Evolutionary conservation across 2,888 invertebrate species (phyloP), one percentile per base, ranked within the genome.

Genomic region (Leptinotarsa peninsularis): DNA sequence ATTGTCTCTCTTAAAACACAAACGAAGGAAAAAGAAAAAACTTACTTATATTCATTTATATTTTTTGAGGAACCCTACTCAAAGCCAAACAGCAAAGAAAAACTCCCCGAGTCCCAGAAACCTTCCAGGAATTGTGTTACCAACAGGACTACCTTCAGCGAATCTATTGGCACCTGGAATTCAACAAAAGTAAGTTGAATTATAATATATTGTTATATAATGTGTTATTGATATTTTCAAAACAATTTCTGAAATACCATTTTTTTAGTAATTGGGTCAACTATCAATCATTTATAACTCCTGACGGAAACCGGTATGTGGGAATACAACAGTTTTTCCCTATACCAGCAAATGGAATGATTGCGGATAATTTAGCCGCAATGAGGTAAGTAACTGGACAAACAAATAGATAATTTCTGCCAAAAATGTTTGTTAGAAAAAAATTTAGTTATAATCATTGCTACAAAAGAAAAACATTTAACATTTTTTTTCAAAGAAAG

Each of bases 261-360:
- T 14, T 60, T 27, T 33, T 63, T 63, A 63, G 63, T n/a, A 63
- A 63, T n/a, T 63, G 63, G 63, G n/a, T 43, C 43, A 27, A 63
- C 17, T 63, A 43, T 63, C 63, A 63, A 33, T n/a, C 63, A n/a
- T 63, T 63, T 63, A 17, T 63, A 63, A 7, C 63, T 5, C 63
- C 63, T n/a, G 43, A 63, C 5, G 63, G 63, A 10, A 33, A 63
- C 7, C 63, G n/a, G 43, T 63, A 33, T n/a, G 43, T 63, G 17
- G 63, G 63, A 63, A 33, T 63, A 63, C 63, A 63, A 63, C 27
- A 27, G 10, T 33, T 63, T 17, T 17, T 63, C 17, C 63, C 63
- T 7, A 33, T 63, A 43, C 27, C 63, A 63, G 63, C 33, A 43
- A 63, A 63, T 43, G 43, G n/a, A 63, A 63, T 63, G 14, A 33